phyloP scores from a whole-genome alignment of 2,888 invertebrate genomes.

The Lycia hirtaria region DNA sequence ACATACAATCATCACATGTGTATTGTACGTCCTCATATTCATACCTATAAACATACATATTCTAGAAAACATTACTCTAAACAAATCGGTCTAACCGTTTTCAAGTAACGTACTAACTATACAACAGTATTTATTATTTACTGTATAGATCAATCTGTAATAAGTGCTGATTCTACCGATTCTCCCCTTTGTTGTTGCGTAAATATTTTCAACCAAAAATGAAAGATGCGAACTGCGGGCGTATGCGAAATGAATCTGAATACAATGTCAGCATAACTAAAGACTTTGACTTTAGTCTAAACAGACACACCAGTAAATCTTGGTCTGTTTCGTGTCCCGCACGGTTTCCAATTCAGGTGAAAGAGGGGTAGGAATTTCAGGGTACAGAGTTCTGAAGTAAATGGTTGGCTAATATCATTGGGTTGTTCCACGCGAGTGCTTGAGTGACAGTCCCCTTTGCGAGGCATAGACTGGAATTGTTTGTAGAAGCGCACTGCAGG shows the following conservation, averaged over 20 bases:
- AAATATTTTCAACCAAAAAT: conserved; percentile 46
- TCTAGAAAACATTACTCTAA: too few relatives aligned
- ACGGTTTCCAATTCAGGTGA: conserved; percentile 39
- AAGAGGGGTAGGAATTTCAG: conserved; percentile 46
- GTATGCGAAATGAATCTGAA: conserved; percentile 69
- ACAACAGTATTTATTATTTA: too few relatives aligned
- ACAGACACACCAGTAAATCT: conserved; percentile 51
- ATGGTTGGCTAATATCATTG: conserved; percentile 71
- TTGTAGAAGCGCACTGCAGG: conserved; percentile 66
- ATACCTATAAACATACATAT: too few relatives aligned
- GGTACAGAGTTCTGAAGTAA: conserved; percentile 56
- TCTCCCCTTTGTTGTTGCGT: conserved; percentile 35
- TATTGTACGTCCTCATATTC: too few relatives aligned
- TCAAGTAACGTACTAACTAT: too few relatives aligned
- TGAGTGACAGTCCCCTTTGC: conserved; percentile 80
- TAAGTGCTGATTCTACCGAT: too few relatives aligned
- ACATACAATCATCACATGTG: too few relatives aligned
- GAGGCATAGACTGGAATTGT: conserved; percentile 67
- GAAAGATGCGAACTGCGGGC: conserved; percentile 58
- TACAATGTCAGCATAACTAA: conserved; percentile 74
- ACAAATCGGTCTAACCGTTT: too few relatives aligned
- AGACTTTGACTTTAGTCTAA: conserved; percentile 69
- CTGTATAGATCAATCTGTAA: too few relatives aligned
- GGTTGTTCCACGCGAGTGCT: conserved; percentile 71
- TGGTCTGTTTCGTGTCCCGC: conserved; percentile 46